phyloP scores from a whole-genome alignment of 2,113 vertebrate genomes.

The Loxodonta africana region DNA sequence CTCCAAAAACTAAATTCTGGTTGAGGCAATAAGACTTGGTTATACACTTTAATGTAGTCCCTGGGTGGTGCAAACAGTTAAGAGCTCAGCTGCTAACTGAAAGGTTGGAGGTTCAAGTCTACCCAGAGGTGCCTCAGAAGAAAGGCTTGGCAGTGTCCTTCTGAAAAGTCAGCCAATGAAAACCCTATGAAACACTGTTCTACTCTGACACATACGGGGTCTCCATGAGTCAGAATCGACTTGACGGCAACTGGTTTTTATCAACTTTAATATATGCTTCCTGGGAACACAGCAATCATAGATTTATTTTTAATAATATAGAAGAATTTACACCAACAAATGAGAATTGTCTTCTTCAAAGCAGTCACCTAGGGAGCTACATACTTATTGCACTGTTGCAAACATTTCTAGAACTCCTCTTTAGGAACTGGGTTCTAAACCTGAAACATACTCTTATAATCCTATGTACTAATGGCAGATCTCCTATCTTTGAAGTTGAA shows the following conservation, averaged over 20 bases:
- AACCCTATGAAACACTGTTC: not conserved
- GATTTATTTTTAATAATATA: conserved; percentile 13
- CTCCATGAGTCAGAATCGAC: not conserved
- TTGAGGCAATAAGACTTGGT: conserved; percentile 9
- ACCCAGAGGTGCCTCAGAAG: not conserved
- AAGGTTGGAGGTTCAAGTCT: not conserved
- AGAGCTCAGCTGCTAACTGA: not conserved
- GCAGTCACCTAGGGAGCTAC: not conserved
- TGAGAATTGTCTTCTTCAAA: conserved; percentile 2
- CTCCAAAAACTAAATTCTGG: not conserved
- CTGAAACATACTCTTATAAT: not conserved
- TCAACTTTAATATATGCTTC: not conserved
- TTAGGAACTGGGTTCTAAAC: conserved; percentile 47
- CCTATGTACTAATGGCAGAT: not conserved
- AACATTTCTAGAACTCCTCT: conserved; percentile 15
- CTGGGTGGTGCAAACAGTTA: not conserved
- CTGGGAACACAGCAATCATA: conserved; percentile 29
- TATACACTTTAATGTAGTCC: not conserved
- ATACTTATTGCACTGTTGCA: not conserved
- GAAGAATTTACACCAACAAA: conserved; percentile 18
- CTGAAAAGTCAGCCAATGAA: not conserved
- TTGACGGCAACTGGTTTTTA: not conserved
- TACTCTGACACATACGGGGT: not conserved
- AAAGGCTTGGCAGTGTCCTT: not conserved
- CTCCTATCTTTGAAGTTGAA: not conserved